Base-by-base conservation (phyloP, 2,888 invertebrate genomes). In the Ectropis crepuscularia region DNA sequence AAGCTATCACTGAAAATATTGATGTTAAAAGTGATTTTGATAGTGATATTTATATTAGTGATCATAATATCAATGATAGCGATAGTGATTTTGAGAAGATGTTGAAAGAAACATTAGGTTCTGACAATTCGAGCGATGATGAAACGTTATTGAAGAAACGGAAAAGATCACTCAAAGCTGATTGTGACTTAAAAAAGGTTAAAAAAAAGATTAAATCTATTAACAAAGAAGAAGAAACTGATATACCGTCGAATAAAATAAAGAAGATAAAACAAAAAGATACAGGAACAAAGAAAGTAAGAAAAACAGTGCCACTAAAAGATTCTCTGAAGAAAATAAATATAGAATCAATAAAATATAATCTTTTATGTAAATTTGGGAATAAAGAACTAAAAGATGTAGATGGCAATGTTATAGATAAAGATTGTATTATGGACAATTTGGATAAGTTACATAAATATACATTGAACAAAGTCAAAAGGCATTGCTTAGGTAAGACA, bases 381-480 rank as follows among this genome's bases (percentile, higher is more conserved):
- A 50, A 50, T 43, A 41, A 43, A 6, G 58, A 50, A 50, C n/a
- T 58, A 0, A 50, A 38, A 38, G 49, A 58, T 12, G 49, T 50
- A 43, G 50, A 58, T 6, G 58, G 58, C 0, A 58, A 36, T 37
- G 7, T 58, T 10, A 58, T 58, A 12, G 58, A 58, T 9, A 50
- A 43, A 11, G 58, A 58, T 7, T 50, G 50, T 38, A 58, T 58
- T 10, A 43, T 55, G 39, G 42, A 58, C 0, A 58, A 41, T 50
- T 43, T 58, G 16, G 58, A 58, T 12, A 58, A 58, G 10, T 38
- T 58, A 50, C 49, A 49, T 5, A 50, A 50, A 8, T 50, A 50
- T 49, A 58, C 49, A 6, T 16, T 42, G 8, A 49, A 50, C 49
- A 58, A 58, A 43, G 28, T 50, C 8, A 50, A 43, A 6, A 43